Base-by-base conservation (phyloP, 2,888 invertebrate genomes). In the Callyntrura sp. region DNA sequence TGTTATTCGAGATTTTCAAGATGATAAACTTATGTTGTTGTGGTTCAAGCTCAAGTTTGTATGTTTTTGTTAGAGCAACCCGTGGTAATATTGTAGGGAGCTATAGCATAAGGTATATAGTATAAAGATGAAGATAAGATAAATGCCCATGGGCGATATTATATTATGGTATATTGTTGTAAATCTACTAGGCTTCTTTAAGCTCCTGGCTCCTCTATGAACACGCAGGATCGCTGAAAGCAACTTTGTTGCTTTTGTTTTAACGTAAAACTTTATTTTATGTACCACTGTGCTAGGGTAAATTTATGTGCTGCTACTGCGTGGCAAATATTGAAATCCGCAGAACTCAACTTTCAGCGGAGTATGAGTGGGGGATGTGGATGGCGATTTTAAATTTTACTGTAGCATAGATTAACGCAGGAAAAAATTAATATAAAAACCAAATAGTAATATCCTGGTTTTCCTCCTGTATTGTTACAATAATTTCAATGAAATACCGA, bases 1-100 rank as follows among this genome's bases (percentile, higher is more conserved):
- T 51, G 28, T 45, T 48, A 68, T 25, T 57, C n/a, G 23, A 88
- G 88, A 88, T 88, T 60, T 17, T 82, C 23, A 82, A 55, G 17
- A 68, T 68, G 88, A 88, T 88, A 88, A 88, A 83, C 70, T 81
- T 60, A 62, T 82, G 57, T 70, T 87, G 81, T 55, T 79, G 28
- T 48, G 70, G 81, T 70, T 81, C 57, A 87, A 87, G 81, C 81
- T 81, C 55, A 70, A 48, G 78, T 78, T 85, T 81, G n/a, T 51
- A 23, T 51, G 14, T 85, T 85, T 78, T 35, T 62, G 78, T 62
- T 23, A 62, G 48, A 14, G 20, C 17, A 62, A 17, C 14, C 48
- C 11, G 68, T 62, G 14, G 55, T 78, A 73, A 55, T 76, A 35
- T 62, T 62, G 9, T 62, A 76, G 76, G 23, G 9, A 35, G 3